A percentile compares a stretch with the other conserved stretches of the same genome.
Evolutionary conservation across 2,888 invertebrate species (phyloP).

Genomic region (Chaetogeoica ovagalla): DNA sequence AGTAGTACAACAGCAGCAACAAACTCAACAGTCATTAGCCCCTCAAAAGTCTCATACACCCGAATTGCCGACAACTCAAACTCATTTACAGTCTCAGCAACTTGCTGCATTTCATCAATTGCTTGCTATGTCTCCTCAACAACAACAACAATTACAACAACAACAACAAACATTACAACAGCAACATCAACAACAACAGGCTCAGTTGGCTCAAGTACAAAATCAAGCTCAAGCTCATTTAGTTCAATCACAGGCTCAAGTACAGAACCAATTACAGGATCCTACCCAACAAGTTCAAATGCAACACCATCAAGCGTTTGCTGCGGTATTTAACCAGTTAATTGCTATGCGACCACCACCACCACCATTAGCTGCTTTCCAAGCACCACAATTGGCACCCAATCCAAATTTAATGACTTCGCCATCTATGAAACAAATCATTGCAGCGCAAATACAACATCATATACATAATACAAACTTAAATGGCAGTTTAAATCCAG

Average conservation of each 20-base stretch:
- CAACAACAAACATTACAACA: constrained; percentile 48
- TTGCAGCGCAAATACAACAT: constrained; percentile 51
- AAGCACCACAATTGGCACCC: constrained; percentile 42
- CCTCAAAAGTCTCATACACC: constrained; percentile 51
- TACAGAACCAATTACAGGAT: constrained; percentile 49
- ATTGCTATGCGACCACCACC: constrained; percentile 48
- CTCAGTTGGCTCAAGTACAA: constrained; percentile 45
- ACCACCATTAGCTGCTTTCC: constrained; percentile 42
- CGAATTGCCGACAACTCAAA: constrained; percentile 40
- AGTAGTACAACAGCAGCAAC: constrained; percentile 20
- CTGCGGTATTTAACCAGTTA: constrained; percentile 49
- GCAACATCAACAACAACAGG: constrained; percentile 52
- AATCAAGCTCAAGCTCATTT: constrained; percentile 51
- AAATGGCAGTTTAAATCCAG: constrained; percentile 51
- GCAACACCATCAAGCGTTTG: constrained; percentile 51
- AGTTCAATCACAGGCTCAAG: constrained; percentile 46
- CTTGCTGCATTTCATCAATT: constrained; percentile 45
- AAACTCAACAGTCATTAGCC: constrained; percentile 42
- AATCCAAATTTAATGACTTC: constrained; percentile 50
- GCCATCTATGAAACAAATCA: constrained; percentile 49
- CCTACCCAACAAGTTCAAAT: constrained; percentile 47
- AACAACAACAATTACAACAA: constrained; percentile 28
- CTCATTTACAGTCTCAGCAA: constrained; percentile 49
- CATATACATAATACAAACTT: constrained; percentile 44
- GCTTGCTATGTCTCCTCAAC: constrained; percentile 41